Percentiles rank a stretch among this genome's conserved stretches.
These are phyloP conservation scores for Micromesistius poutassou DNA, from an alignment of 2,797 vertebrate genomes.

Conservation along the genomic window DNA sequence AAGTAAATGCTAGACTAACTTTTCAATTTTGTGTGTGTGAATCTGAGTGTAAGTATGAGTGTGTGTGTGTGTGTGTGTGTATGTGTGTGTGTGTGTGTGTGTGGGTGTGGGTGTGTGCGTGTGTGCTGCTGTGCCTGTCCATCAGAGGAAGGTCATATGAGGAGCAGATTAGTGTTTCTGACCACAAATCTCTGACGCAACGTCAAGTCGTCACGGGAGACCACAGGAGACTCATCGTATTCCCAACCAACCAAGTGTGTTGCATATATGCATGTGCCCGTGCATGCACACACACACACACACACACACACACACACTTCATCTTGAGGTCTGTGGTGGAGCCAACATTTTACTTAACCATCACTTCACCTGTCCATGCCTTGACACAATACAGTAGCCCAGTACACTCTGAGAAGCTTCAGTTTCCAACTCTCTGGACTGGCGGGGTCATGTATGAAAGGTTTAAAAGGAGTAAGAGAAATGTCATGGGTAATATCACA, in stretches of 20 bases:
- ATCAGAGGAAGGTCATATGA: conserved; percentile 70
- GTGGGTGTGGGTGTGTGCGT: conserved; percentile 15
- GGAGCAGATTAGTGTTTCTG: conserved; percentile 75
- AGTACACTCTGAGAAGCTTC: conserved; percentile 16
- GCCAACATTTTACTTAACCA: conserved; percentile 14
- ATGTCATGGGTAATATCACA: not conserved
- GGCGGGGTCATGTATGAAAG: not conserved
- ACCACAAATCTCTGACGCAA: conserved; percentile 70
- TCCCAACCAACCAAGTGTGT: conserved; percentile 15
- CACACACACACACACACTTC: conserved; percentile 4
- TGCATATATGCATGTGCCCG: not conserved
- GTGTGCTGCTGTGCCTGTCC: conserved; percentile 69
- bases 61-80: not conserved
- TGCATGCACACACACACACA: conserved; percentile 15
- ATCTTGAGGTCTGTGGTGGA: not conserved
- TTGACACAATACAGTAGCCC: not conserved
- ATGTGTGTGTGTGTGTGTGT: not conserved
- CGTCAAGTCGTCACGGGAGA: conserved; percentile 53
- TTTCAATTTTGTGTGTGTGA: conserved; percentile 26
- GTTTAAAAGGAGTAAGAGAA: not conserved
- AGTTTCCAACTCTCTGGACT: too few relatives aligned
- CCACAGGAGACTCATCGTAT: conserved; percentile 53
- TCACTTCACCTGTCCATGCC: conserved; percentile 48
- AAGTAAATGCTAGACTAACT: conserved; percentile 43
- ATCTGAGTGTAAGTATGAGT: conserved; percentile 6